phyloP scores from a whole-genome alignment of 2,113 vertebrate genomes.

The Sorex araneus region DNA sequence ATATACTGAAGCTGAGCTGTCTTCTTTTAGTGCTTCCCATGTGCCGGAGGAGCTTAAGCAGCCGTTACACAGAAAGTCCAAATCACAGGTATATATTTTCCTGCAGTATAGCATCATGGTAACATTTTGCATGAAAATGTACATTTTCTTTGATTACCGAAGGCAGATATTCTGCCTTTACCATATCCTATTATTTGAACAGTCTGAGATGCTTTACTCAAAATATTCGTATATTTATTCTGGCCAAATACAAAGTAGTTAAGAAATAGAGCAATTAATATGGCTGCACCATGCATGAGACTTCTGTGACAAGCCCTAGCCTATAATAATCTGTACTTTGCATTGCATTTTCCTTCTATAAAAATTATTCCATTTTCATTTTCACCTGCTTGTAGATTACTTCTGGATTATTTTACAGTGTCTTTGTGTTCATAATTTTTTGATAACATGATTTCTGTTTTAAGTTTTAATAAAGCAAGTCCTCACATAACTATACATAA shows the following conservation, averaged over 20 bases:
- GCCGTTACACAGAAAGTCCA: slow-evolving; percentile 98
- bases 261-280: neutral
- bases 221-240: neutral
- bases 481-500: neutral
- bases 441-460: neutral
- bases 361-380: neutral
- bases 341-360: neutral
- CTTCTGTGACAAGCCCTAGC: neutral
- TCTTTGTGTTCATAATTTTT: slow-evolving; percentile 9
- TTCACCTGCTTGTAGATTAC: neutral
- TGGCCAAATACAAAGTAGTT: slow-evolving; percentile 10
- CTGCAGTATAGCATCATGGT: slow-evolving; percentile 58
- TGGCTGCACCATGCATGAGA: slow-evolving; percentile 10
- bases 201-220: slow-evolving; percentile 3
- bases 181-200: neutral
- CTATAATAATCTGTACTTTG: neutral
- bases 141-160: slow-evolving; percentile 12
- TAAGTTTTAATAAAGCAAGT: neutral
- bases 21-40: slow-evolving; percentile 93
- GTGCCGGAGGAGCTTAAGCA: slow-evolving; percentile 96
- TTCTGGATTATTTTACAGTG: slow-evolving; percentile 53
- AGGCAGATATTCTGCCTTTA: neutral
- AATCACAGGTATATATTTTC: slow-evolving; percentile 95
- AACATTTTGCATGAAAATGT: slow-evolving; percentile 46
- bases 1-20: slow-evolving; percentile 93